Evolutionary conservation across 2,113 vertebrate species (phyloP).

Genomic region (Myrmophylax atrothorax): DNA sequence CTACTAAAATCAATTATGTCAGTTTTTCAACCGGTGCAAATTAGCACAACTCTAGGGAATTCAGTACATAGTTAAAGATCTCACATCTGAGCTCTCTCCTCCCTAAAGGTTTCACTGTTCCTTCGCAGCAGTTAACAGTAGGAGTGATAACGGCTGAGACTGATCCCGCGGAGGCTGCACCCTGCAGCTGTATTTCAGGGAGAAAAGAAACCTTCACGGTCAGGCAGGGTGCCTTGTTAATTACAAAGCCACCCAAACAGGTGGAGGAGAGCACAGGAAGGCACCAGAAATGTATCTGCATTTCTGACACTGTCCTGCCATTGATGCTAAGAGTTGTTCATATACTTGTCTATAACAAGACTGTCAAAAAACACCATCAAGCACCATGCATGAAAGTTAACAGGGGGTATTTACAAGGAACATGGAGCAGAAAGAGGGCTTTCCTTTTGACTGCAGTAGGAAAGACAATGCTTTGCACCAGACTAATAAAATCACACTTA

Average conservation of each 20-base stretch:
- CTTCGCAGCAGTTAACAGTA: not conserved
- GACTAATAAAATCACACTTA: not conserved
- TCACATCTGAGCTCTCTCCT: not conserved
- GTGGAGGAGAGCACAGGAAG: not conserved
- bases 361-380: not conserved
- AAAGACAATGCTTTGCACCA: not conserved
- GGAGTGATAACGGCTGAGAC: not conserved
- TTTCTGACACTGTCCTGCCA: not conserved
- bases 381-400: not conserved
- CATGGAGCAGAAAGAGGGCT: not conserved
- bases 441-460: not conserved
- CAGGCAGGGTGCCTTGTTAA: not conserved
- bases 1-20: not conserved
- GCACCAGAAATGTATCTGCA: not conserved
- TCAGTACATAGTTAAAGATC: not conserved
- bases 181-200: not conserved
- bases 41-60: accelerated
- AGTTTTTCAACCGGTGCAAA: not conserved
- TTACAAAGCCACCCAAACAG: not conserved
- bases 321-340: not conserved
- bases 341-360: not conserved
- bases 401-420: not conserved
- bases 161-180: not conserved
- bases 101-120: not conserved
- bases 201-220: not conserved